Percentiles rank a stretch among this genome's conserved stretches.
Evolutionary conservation across 2,888 invertebrate species (phyloP).

Genomic region (Embidobia sp.): DNA sequence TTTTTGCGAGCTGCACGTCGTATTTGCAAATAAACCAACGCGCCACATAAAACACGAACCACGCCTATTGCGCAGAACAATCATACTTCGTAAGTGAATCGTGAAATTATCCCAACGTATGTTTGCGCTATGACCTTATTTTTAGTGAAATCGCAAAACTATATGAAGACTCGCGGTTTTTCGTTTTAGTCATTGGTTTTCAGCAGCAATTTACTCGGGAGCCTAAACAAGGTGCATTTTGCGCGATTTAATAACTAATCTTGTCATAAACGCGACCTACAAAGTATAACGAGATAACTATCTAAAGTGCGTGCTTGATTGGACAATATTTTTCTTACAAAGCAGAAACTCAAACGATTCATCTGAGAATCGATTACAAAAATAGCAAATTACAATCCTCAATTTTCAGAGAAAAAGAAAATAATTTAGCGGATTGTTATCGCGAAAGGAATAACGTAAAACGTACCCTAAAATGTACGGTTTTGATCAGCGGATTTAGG

Average conservation of each 20-base stretch:
- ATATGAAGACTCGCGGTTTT: constrained; percentile 15
- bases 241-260: constrained; percentile 54
- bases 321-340: constrained; percentile 24
- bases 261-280: constrained; percentile 52
- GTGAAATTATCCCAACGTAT: constrained; percentile 24
- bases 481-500: too few relatives aligned
- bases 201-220: constrained; percentile 24
- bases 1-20: constrained; percentile 2
- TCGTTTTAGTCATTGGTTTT: constrained; percentile 41
- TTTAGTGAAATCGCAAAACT: constrained; percentile 42
- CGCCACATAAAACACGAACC: constrained; percentile 19
- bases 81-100: constrained; percentile 40
- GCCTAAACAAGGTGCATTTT: constrained; percentile 27
- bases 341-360: not conserved
- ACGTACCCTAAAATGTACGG: too few relatives aligned
- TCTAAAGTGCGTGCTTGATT: constrained; percentile 37
- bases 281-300: constrained; percentile 41
- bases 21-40: constrained; percentile 37
- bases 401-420: too few relatives aligned
- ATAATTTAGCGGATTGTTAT: too few relatives aligned
- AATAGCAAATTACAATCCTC: not conserved
- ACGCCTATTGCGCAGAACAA: constrained; percentile 52
- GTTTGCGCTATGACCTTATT: constrained; percentile 37
- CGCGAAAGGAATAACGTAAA: too few relatives aligned
- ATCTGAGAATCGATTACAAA: not conserved